These are phyloP conservation scores for Crypturellus undulatus DNA, from an alignment of 2,113 vertebrate species.

Conservation along the genomic window DNA sequence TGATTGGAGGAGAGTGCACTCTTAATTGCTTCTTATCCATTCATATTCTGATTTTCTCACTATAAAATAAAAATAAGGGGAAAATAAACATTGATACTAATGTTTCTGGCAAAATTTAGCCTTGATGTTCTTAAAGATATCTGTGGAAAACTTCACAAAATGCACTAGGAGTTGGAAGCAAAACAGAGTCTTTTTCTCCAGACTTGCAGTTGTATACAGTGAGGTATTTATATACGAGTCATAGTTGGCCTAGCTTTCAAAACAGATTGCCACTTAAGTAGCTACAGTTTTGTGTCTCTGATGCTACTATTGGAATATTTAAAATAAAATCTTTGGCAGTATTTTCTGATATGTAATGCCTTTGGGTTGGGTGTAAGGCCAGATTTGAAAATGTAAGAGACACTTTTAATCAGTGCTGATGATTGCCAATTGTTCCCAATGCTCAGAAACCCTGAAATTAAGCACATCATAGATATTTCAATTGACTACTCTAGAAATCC, in stretches of 20 bases:
- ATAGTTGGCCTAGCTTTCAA: not conserved
- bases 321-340: not conserved
- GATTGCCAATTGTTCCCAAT: conserved; percentile 4
- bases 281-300: not conserved
- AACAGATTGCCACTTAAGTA: not conserved
- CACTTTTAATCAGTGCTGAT: conserved; percentile 2
- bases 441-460: conserved; percentile 7
- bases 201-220: not conserved
- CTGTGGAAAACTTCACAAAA: not conserved
- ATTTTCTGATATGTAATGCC: not conserved
- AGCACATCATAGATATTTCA: not conserved
- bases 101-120: no score
- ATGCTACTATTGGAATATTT: not conserved
- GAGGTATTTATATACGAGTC: not conserved
- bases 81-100: not conserved
- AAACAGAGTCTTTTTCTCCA: no score
- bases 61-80: not conserved
- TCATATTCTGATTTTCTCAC: not conserved
- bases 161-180: no score
- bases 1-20: not conserved
- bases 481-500: not conserved
- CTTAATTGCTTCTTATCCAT: not conserved
- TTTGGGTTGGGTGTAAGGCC: not conserved
- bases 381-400: not conserved
- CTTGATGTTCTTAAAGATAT: not conserved